These are phyloP conservation scores for Apodemus agrarius DNA, from an alignment of 2,797 vertebrate genomes.

Conservation along the genomic window DNA sequence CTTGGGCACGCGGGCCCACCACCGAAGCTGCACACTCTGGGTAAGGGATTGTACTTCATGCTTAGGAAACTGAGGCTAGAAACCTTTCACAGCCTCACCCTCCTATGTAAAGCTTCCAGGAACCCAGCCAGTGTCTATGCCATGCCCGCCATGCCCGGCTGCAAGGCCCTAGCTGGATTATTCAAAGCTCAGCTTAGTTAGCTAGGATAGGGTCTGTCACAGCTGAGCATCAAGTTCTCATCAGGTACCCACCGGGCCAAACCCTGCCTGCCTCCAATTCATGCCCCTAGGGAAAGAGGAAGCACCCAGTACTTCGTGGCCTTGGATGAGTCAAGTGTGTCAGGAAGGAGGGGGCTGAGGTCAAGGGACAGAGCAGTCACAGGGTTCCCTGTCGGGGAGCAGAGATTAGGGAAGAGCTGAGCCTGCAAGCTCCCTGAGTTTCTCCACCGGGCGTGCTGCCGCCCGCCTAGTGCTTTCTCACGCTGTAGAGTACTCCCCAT, in stretches of 20 bases:
- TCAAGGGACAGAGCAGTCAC: constrained; percentile 15
- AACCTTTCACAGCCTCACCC: not conserved
- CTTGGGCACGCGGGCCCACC: constrained; percentile 26
- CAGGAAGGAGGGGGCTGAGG: constrained; percentile 28
- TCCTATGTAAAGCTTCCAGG: not conserved
- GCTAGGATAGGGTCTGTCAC: not conserved
- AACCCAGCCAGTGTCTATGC: not conserved
- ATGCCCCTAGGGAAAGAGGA: constrained; percentile 13
- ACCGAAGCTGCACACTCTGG: not conserved
- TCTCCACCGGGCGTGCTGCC: not conserved
- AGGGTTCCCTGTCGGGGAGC: not conserved
- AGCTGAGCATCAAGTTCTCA: constrained; percentile 51
- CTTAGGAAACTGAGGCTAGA: not conserved
- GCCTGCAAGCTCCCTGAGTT: not conserved
- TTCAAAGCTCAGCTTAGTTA: constrained; percentile 38
- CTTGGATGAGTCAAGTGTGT: not conserved
- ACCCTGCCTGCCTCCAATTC: not conserved
- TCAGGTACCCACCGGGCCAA: constrained; percentile 62
- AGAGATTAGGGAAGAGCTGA: not conserved
- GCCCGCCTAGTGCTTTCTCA: not conserved
- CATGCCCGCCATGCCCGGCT: not conserved
- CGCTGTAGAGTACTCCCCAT: not conserved
- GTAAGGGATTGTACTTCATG: not conserved
- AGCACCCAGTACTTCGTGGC: not conserved
- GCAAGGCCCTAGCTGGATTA: not conserved